These are phyloP conservation scores for Autographa pulchrina DNA, from an alignment of 2,888 invertebrate genomes.

Conservation along the genomic window DNA sequence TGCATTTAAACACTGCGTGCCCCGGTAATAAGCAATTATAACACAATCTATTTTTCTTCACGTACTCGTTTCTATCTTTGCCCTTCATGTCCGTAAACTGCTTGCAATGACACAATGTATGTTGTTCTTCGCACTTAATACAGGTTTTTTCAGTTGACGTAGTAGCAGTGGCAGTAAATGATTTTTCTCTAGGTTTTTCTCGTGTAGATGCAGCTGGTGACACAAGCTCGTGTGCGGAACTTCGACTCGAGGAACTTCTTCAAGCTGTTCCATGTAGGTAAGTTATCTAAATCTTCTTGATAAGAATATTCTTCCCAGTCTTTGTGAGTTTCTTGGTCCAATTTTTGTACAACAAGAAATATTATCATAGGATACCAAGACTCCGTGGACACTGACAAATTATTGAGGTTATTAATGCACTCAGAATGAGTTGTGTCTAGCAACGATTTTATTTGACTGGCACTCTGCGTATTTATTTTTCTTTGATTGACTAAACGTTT, in stretches of 20 bases:
- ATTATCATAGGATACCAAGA: slow-evolving; percentile 20
- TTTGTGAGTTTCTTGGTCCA: slow-evolving; percentile 17
- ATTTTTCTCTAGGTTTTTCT: too few relatives aligned
- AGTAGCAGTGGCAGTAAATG: slow-evolving; percentile 19
- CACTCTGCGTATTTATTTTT: neutral
- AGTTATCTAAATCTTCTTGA: neutral
- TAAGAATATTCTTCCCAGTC: slow-evolving; percentile 13
- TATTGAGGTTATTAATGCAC: slow-evolving; percentile 10
- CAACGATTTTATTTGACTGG: slow-evolving; percentile 1
- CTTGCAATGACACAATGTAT: slow-evolving; percentile 23
- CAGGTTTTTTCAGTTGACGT: neutral
- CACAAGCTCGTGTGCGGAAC: slow-evolving; percentile 10
- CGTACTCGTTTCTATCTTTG: slow-evolving; percentile 9
- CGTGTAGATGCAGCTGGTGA: too few relatives aligned
- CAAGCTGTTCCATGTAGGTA: slow-evolving; percentile 1
- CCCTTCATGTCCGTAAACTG: slow-evolving; percentile 20
- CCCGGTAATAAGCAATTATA: slow-evolving; percentile 19
- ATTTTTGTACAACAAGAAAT: slow-evolving; percentile 18
- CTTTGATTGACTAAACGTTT: slow-evolving; percentile 12
- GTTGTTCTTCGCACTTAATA: too few relatives aligned
- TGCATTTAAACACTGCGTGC: slow-evolving; percentile 12
- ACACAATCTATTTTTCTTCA: slow-evolving; percentile 16
- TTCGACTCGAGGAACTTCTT: slow-evolving; percentile 11
- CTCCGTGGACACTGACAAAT: slow-evolving; percentile 10
- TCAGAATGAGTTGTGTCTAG: slow-evolving; percentile 9